A percentile compares a stretch with the other conserved stretches of the same genome.
phyloP scores from a whole-genome alignment of 2,797 vertebrate species.

The Gallinago stenura region DNA sequence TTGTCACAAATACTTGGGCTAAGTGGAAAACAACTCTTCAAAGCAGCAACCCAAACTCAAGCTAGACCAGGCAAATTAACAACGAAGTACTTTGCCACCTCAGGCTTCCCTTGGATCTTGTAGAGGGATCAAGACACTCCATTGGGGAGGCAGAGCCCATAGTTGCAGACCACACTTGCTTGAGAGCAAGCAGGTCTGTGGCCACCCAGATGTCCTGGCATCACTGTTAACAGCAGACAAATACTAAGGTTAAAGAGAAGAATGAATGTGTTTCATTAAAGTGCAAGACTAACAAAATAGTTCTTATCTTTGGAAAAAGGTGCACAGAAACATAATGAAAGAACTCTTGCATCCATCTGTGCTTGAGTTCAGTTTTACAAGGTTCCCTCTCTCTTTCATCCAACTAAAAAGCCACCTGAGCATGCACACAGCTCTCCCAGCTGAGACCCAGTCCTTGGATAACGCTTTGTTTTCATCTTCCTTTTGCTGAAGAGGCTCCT shows the following conservation, averaged over 20 bases:
- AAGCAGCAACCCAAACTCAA: background rate
- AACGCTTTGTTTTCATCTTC: background rate
- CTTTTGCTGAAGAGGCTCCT: background rate
- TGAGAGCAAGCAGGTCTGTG: background rate
- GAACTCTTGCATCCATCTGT: background rate
- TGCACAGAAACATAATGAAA: background rate
- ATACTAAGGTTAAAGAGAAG: background rate
- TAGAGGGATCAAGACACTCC: accelerated
- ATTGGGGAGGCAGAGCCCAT: background rate
- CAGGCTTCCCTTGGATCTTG: background rate
- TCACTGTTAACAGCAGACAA: background rate
- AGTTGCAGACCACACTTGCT: background rate
- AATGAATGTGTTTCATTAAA: background rate
- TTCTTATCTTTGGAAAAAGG: background rate
- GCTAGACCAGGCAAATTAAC: background rate
- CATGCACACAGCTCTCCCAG: background rate
- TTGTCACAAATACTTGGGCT: background rate
- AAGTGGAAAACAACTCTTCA: background rate
- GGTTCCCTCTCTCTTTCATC: background rate
- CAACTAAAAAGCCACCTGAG: background rate
- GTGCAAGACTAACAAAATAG: background rate
- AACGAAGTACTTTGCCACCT: background rate
- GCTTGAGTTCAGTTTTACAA: background rate
- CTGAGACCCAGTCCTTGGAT: background rate
- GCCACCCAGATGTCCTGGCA: background rate